Conservation (phyloP, 2,797 vertebrate species). For the Argentina silus region DNA sequence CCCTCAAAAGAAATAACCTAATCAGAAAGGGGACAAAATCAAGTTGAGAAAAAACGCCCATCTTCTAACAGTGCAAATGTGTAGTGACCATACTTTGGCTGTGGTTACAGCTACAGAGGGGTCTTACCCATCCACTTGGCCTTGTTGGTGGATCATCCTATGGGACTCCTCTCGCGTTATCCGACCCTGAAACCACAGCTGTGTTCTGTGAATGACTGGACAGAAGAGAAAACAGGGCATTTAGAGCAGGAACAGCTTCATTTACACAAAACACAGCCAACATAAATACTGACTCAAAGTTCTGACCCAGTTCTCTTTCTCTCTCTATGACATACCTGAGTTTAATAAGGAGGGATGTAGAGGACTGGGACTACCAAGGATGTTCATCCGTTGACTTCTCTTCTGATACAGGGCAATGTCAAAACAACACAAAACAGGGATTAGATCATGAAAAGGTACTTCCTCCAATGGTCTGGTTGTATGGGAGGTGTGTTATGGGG, state of each 20-base stretch:
- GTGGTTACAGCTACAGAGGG: neutral
- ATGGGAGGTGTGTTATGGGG: neutral
- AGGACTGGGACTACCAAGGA: conserved; percentile 91
- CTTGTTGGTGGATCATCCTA: conserved; percentile 94
- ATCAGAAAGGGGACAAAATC: conserved; percentile 1
- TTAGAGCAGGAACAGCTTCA: conserved; percentile 27
- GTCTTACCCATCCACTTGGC: conserved; percentile 95
- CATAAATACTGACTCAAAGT: neutral
- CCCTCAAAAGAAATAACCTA: conserved; percentile 95
- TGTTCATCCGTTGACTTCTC: conserved; percentile 93
- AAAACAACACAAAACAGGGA: conserved; percentile 40
- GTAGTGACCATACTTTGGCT: neutral
- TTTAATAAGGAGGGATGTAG: conserved; percentile 90
- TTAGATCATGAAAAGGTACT: conserved; percentile 37
- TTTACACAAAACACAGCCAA: neutral
- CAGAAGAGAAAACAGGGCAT: neutral
- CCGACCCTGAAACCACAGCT: conserved; percentile 97
- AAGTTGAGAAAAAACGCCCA: neutral
- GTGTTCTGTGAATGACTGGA: conserved; percentile 94
- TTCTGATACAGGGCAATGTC: conserved; percentile 80
- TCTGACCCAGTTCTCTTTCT: neutral
- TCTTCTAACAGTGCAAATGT: neutral
- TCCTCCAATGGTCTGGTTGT: neutral
- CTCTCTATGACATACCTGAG: conserved; percentile 80
- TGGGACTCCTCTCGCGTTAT: conserved; percentile 98